Base-by-base conservation (phyloP, 2,888 invertebrate genomes). In the Drosophila buzzatii region DNA sequence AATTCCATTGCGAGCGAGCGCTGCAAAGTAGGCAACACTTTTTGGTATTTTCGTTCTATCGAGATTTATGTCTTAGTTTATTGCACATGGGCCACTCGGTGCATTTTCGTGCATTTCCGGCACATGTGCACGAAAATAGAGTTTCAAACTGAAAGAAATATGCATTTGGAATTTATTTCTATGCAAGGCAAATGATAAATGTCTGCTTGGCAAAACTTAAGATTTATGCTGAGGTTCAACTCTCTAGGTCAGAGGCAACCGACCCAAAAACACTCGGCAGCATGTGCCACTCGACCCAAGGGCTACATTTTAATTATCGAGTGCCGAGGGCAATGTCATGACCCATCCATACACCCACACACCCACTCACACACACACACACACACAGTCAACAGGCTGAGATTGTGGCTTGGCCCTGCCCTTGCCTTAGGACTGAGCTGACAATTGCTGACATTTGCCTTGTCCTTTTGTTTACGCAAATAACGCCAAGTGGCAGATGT, bases 401-500 rank as follows among this genome's bases (percentile, higher is more conserved):
- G 55, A 41, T 27, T 41, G 39, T 31, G 41, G 39, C 23, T 16
- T 39, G 23, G 23, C 53, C n/a, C 23, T 23, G 18, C 8, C 14
- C 9, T 42, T 18, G 18, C 39, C 33, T 14, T 8, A 10, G 18
- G 8, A 33, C 7, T 18, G 5, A 23, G n/a, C 65, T 59, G 58
- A 77, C 75, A 75, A 59, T 77, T 73, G 70, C 79, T 79, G 76
- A 52, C 79, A 79, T 42, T 74, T 65, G 58, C 61, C 79, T 74
- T 74, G 80, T 76, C 35, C 76, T 76, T 76, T 76, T 76, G 79
- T 76, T 74, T 76, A 79, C 76, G 59, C 65, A 76, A 76, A 79
- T 76, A 79, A 63, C 70, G 64, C 47, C 79, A 76, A 77, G 76
- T 79, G 76, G 76, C 80, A 76, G 79, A 47, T 79, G 79, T 70